These are phyloP conservation scores for Philereme vetulata DNA, from an alignment of 2,888 invertebrate species.

Conservation along the genomic window DNA sequence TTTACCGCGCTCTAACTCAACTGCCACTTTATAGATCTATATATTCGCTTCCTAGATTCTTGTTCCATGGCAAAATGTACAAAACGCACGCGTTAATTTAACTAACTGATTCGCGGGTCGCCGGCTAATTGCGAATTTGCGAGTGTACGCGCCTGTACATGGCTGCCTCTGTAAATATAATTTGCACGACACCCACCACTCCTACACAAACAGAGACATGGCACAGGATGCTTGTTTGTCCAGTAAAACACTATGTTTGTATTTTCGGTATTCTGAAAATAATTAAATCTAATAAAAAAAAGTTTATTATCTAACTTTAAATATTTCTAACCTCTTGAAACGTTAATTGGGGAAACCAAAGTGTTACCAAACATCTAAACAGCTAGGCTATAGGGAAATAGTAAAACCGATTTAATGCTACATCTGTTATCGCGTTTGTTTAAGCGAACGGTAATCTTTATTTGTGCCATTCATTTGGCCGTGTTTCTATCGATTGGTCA, in stretches of 20 bases:
- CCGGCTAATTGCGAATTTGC: constrained; percentile 57
- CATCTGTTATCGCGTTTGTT: constrained; percentile 26
- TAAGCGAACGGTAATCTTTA: constrained; percentile 26
- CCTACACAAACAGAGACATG: constrained; percentile 51
- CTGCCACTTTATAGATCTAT: constrained; percentile 23
- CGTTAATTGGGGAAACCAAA: background rate
- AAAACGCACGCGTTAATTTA: constrained; percentile 60
- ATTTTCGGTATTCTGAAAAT: too few relatives aligned
- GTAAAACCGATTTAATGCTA: constrained; percentile 3
- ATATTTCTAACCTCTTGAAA: too few relatives aligned
- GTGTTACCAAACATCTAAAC: too few relatives aligned
- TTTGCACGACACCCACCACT: constrained; percentile 61
- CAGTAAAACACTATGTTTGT: constrained; percentile 12
- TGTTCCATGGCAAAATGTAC: constrained; percentile 40
- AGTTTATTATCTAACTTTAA: too few relatives aligned
- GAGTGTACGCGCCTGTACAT: constrained; percentile 49
- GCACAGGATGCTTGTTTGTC: constrained; percentile 51
- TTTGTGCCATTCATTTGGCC: constrained; percentile 29
- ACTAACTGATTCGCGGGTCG: constrained; percentile 52
- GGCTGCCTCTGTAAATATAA: constrained; percentile 62
- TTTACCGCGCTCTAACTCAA: background rate
- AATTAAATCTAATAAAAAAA: background rate
- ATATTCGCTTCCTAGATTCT: constrained; percentile 27
- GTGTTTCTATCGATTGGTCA: constrained; percentile 50
- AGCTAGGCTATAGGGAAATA: background rate